Conservation (phyloP, 2,113 vertebrate species). For the Haplochromis burtoni region DNA sequence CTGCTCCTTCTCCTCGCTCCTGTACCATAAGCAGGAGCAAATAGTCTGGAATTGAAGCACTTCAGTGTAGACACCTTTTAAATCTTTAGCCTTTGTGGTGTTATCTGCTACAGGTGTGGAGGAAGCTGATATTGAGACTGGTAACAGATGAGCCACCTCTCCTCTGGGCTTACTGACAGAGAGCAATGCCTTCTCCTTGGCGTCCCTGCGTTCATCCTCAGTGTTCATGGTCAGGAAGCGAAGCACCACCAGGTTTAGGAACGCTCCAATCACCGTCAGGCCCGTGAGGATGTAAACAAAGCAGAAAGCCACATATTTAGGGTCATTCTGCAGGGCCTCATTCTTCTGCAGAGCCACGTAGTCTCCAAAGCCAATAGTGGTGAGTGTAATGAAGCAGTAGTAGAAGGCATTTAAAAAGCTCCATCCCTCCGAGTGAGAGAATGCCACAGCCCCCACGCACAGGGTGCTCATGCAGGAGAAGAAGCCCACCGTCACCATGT, state of each 20-base stretch:
- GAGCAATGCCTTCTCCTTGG: slow-evolving; percentile 80
- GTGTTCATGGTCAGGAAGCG: slow-evolving; percentile 97
- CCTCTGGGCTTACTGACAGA: slow-evolving; percentile 55
- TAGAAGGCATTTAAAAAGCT: slow-evolving; percentile 98
- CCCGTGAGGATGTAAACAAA: slow-evolving; percentile 96
- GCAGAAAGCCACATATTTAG: slow-evolving; percentile 94
- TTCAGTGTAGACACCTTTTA: slow-evolving; percentile 85
- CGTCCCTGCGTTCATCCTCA: slow-evolving; percentile 90
- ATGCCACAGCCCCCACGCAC: slow-evolving; percentile 85
- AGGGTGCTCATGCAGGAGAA: slow-evolving; percentile 91
- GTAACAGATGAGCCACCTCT: slow-evolving; percentile 37
- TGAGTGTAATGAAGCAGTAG: slow-evolving; percentile 98
- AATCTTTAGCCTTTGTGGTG: slow-evolving; percentile 41
- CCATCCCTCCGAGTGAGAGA: slow-evolving; percentile 93
- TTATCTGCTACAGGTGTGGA: slow-evolving; percentile 31
- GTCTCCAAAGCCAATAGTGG: slow-evolving; percentile 85
- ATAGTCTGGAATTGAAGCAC: slow-evolving; percentile 95
- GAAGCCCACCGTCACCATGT: slow-evolving; percentile 98
- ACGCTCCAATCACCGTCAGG: slow-evolving; percentile 94
- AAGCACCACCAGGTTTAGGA: slow-evolving; percentile 95
- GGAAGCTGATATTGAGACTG: neutral
- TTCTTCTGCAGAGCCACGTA: slow-evolving; percentile 91
- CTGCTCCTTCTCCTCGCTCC: slow-evolving; percentile 86
- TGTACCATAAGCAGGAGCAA: slow-evolving; percentile 96
- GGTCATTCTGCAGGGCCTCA: slow-evolving; percentile 88